phyloP scores from a whole-genome alignment of 1,140 invertebrate genomes.

The Patella vulgata region DNA sequence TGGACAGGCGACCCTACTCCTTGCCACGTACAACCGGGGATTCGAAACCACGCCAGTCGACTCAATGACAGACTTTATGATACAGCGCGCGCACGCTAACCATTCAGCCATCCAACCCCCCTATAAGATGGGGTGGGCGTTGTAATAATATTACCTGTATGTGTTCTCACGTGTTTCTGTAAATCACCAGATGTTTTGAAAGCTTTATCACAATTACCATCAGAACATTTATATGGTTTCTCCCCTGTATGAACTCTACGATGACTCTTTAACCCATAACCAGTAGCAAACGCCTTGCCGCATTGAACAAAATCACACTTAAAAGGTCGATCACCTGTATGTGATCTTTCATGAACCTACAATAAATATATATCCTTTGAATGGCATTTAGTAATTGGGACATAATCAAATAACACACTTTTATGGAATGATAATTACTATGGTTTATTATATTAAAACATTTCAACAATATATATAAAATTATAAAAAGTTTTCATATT shows the following conservation, averaged over 20 bases:
- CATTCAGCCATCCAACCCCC: too few relatives aligned
- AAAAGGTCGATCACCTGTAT: slow-evolving; percentile 78
- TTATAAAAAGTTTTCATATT: slow-evolving; percentile 1
- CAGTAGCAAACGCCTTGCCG: slow-evolving; percentile 76
- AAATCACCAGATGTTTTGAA: slow-evolving; percentile 78
- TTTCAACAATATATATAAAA: neutral
- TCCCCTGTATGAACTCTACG: slow-evolving; percentile 77
- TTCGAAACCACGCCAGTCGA: too few relatives aligned
- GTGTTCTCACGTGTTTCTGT: slow-evolving; percentile 77
- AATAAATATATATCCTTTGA: slow-evolving; percentile 51
- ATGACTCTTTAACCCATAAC: slow-evolving; percentile 77
- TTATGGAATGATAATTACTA: neutral
- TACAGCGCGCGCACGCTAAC: too few relatives aligned
- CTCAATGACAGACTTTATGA: too few relatives aligned
- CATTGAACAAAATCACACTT: slow-evolving; percentile 72
- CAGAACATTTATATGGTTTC: slow-evolving; percentile 75
- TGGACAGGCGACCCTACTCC: too few relatives aligned
- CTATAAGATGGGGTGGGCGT: too few relatives aligned
- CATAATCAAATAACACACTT: too few relatives aligned
- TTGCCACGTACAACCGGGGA: too few relatives aligned
- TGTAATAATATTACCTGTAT: slow-evolving; percentile 71
- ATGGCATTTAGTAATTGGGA: too few relatives aligned
- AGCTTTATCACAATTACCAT: slow-evolving; percentile 72
- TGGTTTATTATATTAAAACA: too few relatives aligned
- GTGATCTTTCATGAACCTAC: slow-evolving; percentile 77